These are phyloP conservation scores for Pomacea maculata DNA, from an alignment of 1,140 invertebrate species.

Conservation along the genomic window DNA sequence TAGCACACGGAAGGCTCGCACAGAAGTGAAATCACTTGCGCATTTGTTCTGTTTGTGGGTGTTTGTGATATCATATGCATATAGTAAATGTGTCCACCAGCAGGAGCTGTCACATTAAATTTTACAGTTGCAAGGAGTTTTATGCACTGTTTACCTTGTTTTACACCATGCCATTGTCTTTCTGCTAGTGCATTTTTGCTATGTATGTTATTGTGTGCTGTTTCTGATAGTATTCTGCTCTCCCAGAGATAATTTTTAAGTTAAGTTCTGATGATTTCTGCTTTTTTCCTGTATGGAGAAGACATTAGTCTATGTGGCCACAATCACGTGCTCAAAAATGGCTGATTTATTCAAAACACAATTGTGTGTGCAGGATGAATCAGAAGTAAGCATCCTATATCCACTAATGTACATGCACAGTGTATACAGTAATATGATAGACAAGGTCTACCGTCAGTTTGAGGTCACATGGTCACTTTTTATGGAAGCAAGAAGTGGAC, in stretches of 20 bases:
- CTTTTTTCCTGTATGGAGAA: not conserved
- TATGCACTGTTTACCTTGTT: no score
- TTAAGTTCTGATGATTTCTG: not conserved
- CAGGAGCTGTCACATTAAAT: no score
- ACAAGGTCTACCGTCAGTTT: conserved; percentile 54
- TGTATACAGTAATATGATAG: conserved; percentile 60
- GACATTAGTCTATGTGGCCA: not conserved
- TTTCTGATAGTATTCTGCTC: not conserved
- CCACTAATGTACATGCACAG: conserved; percentile 62
- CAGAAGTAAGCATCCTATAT: conserved; percentile 48
- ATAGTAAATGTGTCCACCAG: no score
- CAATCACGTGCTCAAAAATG: not conserved
- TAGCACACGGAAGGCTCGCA: no score
- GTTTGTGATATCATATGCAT: no score
- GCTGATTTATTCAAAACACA: not conserved
- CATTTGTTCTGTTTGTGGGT: no score
- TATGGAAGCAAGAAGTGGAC: conserved; percentile 53
- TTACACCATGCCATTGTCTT: no score
- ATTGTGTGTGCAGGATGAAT: conserved; percentile 37
- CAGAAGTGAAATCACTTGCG: no score
- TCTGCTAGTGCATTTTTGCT: not conserved
- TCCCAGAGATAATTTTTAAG: not conserved
- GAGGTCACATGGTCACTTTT: conserved; percentile 61
- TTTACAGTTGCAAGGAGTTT: no score
- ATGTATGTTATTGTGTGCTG: not conserved